phyloP scores from a whole-genome alignment of 2,113 vertebrate genomes.

The Struthidea cinerea region DNA sequence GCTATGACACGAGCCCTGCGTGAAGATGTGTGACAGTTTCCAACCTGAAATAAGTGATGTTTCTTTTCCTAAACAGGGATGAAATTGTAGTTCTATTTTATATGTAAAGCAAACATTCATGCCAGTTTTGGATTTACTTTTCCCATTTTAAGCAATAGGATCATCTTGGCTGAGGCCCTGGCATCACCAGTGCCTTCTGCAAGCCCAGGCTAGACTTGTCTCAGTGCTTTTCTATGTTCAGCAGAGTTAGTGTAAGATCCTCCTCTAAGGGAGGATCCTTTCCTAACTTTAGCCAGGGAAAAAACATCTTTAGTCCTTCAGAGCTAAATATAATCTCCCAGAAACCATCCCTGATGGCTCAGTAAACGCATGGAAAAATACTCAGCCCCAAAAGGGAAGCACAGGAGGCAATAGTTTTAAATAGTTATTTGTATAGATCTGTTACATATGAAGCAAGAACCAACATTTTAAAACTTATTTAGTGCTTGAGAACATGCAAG shows the following conservation, averaged over 20 bases:
- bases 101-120: background rate
- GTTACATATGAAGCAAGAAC: background rate
- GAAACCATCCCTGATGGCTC: background rate
- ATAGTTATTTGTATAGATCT: background rate
- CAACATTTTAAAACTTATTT: background rate
- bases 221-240: background rate
- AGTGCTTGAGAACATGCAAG: background rate
- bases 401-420: background rate
- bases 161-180: background rate
- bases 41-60: background rate
- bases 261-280: background rate
- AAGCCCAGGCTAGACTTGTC: background rate
- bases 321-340: background rate
- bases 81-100: background rate
- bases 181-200: background rate
- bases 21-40: background rate
- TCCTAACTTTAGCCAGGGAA: background rate
- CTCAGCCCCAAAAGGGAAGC: background rate
- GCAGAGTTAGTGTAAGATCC: background rate
- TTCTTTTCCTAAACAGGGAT: background rate
- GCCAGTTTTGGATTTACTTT: background rate
- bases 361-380: background rate
- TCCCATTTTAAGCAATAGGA: background rate
- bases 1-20: accelerated
- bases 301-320: background rate